Conservation (phyloP, 2,888 invertebrate genomes). For the Lypha dubia region DNA sequence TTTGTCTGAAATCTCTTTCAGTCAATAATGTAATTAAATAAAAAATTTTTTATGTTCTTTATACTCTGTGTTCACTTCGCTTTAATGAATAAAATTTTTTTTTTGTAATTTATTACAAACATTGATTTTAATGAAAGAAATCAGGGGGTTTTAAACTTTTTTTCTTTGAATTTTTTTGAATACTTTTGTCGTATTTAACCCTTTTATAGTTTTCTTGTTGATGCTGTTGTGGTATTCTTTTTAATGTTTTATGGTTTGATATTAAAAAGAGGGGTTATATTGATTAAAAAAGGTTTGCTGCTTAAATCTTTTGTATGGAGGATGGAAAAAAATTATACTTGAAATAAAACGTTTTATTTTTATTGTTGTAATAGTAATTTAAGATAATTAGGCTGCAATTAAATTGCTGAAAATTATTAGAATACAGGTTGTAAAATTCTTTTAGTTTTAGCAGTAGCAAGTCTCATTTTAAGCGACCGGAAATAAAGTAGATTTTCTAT, state of each 20-base stretch:
- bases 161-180: conserved; percentile 46
- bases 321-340: not conserved
- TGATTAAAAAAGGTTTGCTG: conserved; percentile 33
- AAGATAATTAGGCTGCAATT: not conserved
- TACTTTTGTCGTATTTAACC: not conserved
- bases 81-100: conserved; percentile 54
- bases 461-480: too few relatives aligned
- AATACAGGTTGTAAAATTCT: too few relatives aligned
- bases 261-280: not conserved
- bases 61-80: conserved; percentile 23
- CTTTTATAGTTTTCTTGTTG: not conserved
- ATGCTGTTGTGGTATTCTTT: not conserved
- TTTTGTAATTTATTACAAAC: conserved; percentile 65
- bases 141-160: conserved; percentile 34
- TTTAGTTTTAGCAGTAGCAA: too few relatives aligned
- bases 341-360: conserved; percentile 16
- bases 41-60: conserved; percentile 31
- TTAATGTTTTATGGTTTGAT: conserved; percentile 7
- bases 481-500: too few relatives aligned
- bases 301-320: conserved; percentile 44
- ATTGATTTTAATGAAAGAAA: conserved; percentile 57
- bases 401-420: too few relatives aligned
- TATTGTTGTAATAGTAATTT: not conserved
- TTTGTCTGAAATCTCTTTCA: conserved; percentile 29
- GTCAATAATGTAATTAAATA: conserved; percentile 62